phyloP scores from a whole-genome alignment of 2,888 invertebrate genomes.

The Drosophila colorata region DNA sequence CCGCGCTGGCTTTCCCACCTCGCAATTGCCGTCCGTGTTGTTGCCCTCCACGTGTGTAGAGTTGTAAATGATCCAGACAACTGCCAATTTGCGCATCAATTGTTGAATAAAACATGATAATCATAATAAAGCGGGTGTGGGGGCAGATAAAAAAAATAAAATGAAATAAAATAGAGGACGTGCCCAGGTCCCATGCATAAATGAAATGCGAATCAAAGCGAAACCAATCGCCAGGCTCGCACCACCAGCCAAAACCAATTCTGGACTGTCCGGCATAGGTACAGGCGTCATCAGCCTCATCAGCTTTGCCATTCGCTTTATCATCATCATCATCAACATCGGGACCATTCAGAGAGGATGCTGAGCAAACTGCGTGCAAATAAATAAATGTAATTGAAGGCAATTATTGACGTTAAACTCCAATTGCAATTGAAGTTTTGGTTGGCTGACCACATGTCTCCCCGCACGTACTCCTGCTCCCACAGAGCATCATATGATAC shows the following conservation, averaged over 20 bases:
- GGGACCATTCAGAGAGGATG: conserved; percentile 1
- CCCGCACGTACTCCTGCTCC: background rate
- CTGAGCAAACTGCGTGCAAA: conserved; percentile 62
- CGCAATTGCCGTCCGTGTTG: conserved; percentile 17
- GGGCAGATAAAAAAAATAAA: conserved; percentile 25
- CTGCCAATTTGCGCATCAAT: conserved; percentile 81
- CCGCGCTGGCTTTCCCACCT: conserved; percentile 13
- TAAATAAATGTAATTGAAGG: conserved; percentile 81
- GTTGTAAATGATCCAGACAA: conserved; percentile 81
- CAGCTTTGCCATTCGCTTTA: conserved; percentile 9
- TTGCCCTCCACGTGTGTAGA: conserved; percentile 63
- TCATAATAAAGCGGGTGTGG: conserved; percentile 67
- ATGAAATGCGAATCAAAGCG: conserved; percentile 80
- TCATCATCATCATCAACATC: conserved; percentile 19
- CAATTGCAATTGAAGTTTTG: conserved; percentile 62
- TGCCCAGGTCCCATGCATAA: conserved; percentile 63
- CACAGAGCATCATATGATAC: conserved; percentile 38
- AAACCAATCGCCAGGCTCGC: conserved; percentile 72
- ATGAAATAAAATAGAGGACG: conserved; percentile 72
- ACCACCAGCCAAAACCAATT: conserved; percentile 53
- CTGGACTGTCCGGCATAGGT: conserved; percentile 39
- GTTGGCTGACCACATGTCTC: conserved; percentile 39
- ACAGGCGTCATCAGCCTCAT: conserved; percentile 26
- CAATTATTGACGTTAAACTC: conserved; percentile 76
- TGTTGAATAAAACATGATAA: conserved; percentile 82